A percentile compares a stretch with the other conserved stretches of the same genome.
Evolutionary conservation across 2,888 invertebrate genomes (phyloP).

Genomic region (Coleophora deauratella): DNA sequence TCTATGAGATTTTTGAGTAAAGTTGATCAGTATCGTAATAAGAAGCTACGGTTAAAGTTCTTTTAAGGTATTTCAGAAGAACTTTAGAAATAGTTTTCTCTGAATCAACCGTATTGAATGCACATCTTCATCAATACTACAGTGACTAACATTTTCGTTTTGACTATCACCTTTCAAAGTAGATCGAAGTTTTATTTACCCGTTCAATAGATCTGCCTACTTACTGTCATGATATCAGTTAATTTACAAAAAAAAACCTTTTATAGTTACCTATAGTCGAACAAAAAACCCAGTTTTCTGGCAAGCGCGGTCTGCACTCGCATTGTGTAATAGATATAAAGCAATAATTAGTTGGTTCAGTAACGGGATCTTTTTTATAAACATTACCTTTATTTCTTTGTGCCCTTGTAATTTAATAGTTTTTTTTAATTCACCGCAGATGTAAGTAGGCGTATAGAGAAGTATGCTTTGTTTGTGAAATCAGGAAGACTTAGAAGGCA

Average conservation of each 20-base stretch:
- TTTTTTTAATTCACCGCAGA: constrained; percentile 56
- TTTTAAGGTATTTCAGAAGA: neutral
- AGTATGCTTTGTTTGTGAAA: constrained; percentile 35
- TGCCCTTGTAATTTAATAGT: constrained; percentile 66
- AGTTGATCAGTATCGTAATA: too few species aligned
- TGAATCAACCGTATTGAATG: neutral
- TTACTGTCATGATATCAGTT: constrained; percentile 51
- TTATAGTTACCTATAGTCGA: constrained; percentile 49
- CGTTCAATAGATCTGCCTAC: constrained; percentile 38
- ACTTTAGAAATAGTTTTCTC: too few species aligned
- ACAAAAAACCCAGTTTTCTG: constrained; percentile 64
- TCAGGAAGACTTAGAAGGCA: constrained; percentile 31
- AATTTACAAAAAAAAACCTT: constrained; percentile 48
- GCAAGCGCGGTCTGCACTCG: constrained; percentile 45
- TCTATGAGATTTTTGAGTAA: too few species aligned
- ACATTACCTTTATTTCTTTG: constrained; percentile 51
- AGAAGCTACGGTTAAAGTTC: too few species aligned
- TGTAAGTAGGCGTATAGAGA: constrained; percentile 40
- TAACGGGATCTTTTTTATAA: constrained; percentile 59
- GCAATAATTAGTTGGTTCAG: constrained; percentile 64
- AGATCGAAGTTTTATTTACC: too few species aligned
- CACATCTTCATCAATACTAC: neutral
- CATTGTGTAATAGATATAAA: constrained; percentile 60
- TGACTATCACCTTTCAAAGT: too few species aligned
- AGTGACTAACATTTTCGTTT: neutral